Conservation (phyloP, 2,113 vertebrate species). For the Anarhynchus alexandrinus region DNA sequence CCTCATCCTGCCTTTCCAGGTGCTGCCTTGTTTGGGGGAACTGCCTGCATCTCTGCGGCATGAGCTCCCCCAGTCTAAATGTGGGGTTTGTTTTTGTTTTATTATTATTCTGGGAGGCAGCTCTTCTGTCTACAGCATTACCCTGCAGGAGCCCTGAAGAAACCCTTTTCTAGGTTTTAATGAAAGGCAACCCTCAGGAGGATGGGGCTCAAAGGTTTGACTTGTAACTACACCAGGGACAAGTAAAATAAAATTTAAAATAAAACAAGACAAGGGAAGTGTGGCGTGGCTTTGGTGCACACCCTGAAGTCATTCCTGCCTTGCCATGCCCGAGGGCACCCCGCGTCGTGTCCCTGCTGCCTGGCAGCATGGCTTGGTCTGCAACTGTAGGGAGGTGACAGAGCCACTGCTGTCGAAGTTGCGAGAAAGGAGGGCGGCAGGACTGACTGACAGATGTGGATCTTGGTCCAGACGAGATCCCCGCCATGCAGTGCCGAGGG, state of each 20-base stretch:
- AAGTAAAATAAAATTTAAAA: background rate
- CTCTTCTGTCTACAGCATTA: background rate
- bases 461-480: too few species aligned
- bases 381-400: background rate
- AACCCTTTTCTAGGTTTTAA: background rate
- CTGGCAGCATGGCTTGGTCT: background rate
- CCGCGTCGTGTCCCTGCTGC: background rate
- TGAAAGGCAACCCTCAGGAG: background rate
- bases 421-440: background rate
- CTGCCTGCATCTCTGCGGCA: background rate
- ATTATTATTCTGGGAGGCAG: background rate
- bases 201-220: background rate
- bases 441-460: rapidly evolving
- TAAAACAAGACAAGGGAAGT: background rate
- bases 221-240: background rate
- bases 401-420: rapidly evolving
- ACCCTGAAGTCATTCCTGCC: background rate
- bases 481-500: background rate
- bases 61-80: background rate
- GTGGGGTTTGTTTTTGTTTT: too few species aligned
- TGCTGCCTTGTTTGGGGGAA: background rate
- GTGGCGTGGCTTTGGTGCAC: background rate
- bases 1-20: background rate
- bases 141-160: background rate
- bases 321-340: background rate